These are phyloP conservation scores for Campopleginae sp. DNA, from an alignment of 2,888 invertebrate genomes.

Conservation along the genomic window DNA sequence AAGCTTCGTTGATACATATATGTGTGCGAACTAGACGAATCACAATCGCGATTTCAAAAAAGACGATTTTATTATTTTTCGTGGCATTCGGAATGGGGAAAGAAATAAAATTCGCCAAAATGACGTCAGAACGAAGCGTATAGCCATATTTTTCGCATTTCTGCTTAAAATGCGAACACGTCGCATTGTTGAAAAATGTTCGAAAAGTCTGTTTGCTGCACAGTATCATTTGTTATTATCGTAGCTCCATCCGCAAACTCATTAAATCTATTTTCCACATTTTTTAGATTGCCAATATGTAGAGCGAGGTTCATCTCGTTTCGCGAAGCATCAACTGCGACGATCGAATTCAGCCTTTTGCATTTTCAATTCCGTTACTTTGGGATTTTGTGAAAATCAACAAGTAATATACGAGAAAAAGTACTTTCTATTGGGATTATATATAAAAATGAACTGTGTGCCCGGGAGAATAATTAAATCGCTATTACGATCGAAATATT, in stretches of 20 bases:
- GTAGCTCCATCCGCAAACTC: conserved; percentile 12
- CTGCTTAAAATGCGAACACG: not conserved
- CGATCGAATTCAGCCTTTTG: not conserved
- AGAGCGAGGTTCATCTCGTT: not conserved
- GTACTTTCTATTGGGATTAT: no score
- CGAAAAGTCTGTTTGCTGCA: not conserved
- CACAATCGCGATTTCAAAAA: not conserved
- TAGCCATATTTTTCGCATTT: not conserved
- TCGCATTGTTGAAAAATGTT: not conserved
- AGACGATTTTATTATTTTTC: not conserved
- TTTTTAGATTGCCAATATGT: not conserved
- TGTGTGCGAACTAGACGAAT: not conserved
- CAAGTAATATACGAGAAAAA: no score
- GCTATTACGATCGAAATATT: not conserved
- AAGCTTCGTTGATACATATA: not conserved
- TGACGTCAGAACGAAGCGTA: not conserved
- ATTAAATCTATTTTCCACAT: conserved; percentile 5
- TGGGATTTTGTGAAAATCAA: not conserved
- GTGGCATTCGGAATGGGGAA: not conserved
- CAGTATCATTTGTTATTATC: conserved; percentile 34
- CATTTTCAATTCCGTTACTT: not conserved
- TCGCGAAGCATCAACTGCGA: not conserved
- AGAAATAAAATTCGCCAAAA: not conserved
- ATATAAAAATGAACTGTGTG: no score
- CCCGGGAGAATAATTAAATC: not conserved